Percentiles rank a stretch among this genome's conserved stretches.
Conservation (phyloP, 1,140 invertebrate genomes). For the Rhysida immarginata region DNA sequence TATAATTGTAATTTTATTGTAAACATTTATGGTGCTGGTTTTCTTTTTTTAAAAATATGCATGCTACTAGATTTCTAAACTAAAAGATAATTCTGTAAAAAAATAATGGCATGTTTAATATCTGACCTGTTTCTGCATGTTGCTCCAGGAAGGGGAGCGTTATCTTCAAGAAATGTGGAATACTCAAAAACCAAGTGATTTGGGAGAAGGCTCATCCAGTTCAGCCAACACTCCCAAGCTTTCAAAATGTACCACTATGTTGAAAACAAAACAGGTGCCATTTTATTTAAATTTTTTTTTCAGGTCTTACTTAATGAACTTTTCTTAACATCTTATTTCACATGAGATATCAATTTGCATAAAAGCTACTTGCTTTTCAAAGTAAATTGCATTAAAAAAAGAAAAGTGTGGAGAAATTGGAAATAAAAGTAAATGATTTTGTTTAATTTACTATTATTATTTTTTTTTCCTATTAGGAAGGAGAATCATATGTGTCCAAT, state of each 20-base stretch:
- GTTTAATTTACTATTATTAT: neutral
- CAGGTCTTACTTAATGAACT: neutral
- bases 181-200: neutral
- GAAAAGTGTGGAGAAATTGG: neutral
- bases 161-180: slow-evolving; percentile 3
- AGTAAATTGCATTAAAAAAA: neutral
- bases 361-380: neutral
- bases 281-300: neutral
- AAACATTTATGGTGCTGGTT: no score
- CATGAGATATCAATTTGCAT: neutral
- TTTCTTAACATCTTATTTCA: neutral
- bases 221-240: neutral
- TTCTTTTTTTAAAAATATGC: no score
- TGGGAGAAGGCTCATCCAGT: neutral
- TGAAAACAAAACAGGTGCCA: slow-evolving; percentile 1
- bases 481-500: slow-evolving; percentile 18
- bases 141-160: slow-evolving; percentile 4
- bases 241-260: slow-evolving; percentile 5
- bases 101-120: no score
- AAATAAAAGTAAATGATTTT: neutral
- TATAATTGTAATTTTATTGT: no score
- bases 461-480: slow-evolving; percentile 20
- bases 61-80: no score
- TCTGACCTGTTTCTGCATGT: no score
- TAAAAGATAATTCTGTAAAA: no score